Base-by-base conservation (phyloP, 2,797 vertebrate species). In the Aplochiton taeniatus region DNA sequence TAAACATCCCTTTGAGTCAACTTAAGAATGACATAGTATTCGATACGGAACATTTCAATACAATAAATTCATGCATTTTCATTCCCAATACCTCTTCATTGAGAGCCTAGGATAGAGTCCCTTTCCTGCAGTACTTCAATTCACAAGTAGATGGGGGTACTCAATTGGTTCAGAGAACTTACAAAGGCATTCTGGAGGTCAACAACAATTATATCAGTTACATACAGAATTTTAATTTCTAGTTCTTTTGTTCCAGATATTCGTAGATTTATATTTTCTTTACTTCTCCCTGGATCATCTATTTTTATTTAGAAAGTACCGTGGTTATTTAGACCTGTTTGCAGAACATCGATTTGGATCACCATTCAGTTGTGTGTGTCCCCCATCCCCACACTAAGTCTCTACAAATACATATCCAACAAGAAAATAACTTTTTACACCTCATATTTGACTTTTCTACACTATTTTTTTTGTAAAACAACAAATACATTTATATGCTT, bases 61-160 rank as follows among this genome's bases (percentile, higher is more conserved):
- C 69, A 74, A 75, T 55, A 61, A 56, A n/a, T 71, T 74, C 83
- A 85, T 87, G 87, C 85, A 79, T 80, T 74, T 63, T 47, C 53
- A 55, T 20, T 55, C 41, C 12, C 20, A 20, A 0, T 54, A 17
- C 20, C 18, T 47, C 46, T 47, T 47, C 13, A 47, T 9, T 47
- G 46, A 19, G 20, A 54, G 52, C 16, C 52, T 13, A 54, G 9
- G 20, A 18, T 54, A 18, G 14, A n/a, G 50, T n/a, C n/a, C n/a
- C n/a, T n/a, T n/a, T n/a, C n/a, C n/a, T n/a, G n/a, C n/a, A n/a
- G n/a, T n/a, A n/a, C n/a, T n/a, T n/a, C n/a, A n/a, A n/a, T n/a
- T n/a, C n/a, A n/a, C n/a, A 17, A 17, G 17, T 20, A 83, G 84
- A 69, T 71, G 74, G 77, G 53, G 52, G 68, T 45, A 66, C 68